Evolutionary conservation across 2,888 invertebrate genomes (phyloP).

Genomic region (Drosophila robusta): DNA sequence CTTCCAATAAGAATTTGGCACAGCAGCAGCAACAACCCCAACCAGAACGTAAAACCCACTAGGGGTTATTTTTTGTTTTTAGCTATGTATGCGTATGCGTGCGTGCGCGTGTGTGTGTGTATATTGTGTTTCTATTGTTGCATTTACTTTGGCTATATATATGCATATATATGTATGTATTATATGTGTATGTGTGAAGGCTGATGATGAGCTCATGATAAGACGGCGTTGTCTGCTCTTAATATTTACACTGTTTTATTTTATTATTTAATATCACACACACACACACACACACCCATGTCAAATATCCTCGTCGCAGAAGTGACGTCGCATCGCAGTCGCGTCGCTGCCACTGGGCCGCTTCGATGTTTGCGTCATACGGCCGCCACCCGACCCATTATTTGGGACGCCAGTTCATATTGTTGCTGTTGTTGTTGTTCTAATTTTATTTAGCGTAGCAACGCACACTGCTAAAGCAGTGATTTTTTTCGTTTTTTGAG

Average conservation of each 20-base stretch:
- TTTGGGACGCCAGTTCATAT: conserved; percentile 32
- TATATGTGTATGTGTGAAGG: conserved; percentile 17
- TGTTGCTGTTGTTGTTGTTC: conserved; percentile 30
- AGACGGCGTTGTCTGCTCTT: conserved; percentile 25
- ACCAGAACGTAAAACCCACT: conserved; percentile 42
- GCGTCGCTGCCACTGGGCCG: conserved; percentile 36
- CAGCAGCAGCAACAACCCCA: conserved; percentile 51
- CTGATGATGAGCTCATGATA: conserved; percentile 59
- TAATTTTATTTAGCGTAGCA: conserved; percentile 41
- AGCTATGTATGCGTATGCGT: conserved; percentile 8
- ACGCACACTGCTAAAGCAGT: too few relatives aligned
- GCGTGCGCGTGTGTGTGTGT: conserved; percentile 16
- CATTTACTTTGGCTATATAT: conserved; percentile 8
- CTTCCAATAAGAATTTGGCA: conserved; percentile 40
- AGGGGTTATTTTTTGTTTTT: conserved; percentile 64
- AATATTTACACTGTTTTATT: conserved; percentile 24
- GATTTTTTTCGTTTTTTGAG: too few relatives aligned
- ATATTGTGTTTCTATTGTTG: conserved; percentile 29
- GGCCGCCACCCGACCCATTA: conserved; percentile 26
- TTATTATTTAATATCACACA: conserved; percentile 15
- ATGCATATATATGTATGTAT: conserved; percentile 1
- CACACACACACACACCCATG: conserved; percentile 14
- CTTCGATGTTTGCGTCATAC: conserved; percentile 47
- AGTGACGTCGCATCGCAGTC: conserved; percentile 45
- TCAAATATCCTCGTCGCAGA: conserved; percentile 22